phyloP scores from a whole-genome alignment of 2,113 vertebrate species.

The Dolichallabes microphthalmus region DNA sequence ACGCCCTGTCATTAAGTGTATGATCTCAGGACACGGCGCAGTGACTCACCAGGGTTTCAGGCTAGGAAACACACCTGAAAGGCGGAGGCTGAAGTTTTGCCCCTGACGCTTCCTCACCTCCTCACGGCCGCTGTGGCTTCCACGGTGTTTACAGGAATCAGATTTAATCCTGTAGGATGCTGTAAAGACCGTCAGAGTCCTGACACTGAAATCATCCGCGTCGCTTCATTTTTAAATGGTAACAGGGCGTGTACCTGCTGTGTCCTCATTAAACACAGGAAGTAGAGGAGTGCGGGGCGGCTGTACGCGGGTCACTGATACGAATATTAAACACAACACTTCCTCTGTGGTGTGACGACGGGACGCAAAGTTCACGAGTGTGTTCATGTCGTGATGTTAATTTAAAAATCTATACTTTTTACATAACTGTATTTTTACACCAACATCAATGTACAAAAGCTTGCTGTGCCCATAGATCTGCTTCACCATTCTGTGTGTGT shows the following conservation, averaged over 20 bases:
- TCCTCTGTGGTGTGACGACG: neutral
- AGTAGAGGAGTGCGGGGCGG: too few relatives aligned
- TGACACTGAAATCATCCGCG: neutral
- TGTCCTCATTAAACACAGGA: neutral
- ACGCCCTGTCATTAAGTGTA: conserved; percentile 5
- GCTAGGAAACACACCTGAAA: neutral
- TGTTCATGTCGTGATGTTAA: neutral
- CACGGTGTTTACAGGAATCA: neutral
- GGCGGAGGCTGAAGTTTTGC: conserved; percentile 8
- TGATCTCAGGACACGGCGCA: neutral
- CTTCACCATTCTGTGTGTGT: neutral
- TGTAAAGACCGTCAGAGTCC: neutral
- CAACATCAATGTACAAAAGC: too few relatives aligned
- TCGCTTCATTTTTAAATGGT: neutral
- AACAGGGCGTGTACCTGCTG: neutral
- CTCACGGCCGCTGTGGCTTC: neutral
- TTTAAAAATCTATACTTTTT: too few relatives aligned
- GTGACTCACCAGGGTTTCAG: conserved; percentile 8
- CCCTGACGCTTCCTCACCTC: neutral
- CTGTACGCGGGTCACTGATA: neutral
- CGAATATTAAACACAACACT: neutral
- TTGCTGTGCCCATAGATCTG: too few relatives aligned
- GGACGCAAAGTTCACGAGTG: neutral
- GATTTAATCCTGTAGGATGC: neutral
- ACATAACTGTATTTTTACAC: too few relatives aligned